phyloP scores from a whole-genome alignment of 1,140 invertebrate genomes.

The Watersipora subatra region DNA sequence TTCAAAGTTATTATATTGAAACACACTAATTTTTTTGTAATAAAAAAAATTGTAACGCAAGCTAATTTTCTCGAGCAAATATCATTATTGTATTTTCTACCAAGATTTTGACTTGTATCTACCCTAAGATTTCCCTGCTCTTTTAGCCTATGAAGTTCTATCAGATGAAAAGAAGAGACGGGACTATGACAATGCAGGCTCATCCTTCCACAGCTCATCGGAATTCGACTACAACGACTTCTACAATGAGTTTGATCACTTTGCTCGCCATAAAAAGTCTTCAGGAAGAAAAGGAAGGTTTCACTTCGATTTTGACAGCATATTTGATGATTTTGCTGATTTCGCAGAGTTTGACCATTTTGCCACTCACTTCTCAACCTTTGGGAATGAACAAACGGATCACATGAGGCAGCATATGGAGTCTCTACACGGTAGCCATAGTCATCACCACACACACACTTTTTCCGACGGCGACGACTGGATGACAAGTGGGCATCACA shows the following conservation, averaged over 20 bases:
- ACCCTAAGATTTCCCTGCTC: no score
- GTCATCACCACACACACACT: constrained; percentile 3
- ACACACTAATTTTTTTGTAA: no score
- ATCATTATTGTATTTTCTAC: no score
- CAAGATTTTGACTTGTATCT: no score
- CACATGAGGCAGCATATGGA: background rate
- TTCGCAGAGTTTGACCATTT: constrained; percentile 2
- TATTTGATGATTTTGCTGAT: constrained; percentile 5
- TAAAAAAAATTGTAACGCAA: no score
- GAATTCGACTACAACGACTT: constrained; percentile 30
- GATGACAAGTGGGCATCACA: no score
- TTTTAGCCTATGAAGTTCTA: constrained; percentile 77
- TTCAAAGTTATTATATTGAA: no score
- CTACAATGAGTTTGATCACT: constrained; percentile 17
- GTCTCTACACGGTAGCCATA: background rate
- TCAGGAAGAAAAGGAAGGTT: background rate
- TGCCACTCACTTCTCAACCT: background rate
- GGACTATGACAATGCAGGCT: constrained; percentile 71
- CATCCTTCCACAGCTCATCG: constrained; percentile 1
- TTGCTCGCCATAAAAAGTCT: background rate
- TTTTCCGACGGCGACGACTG: no score
- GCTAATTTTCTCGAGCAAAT: no score
- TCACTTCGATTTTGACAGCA: constrained; percentile 8
- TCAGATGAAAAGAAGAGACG: constrained; percentile 81
- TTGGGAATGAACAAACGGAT: background rate